A percentile compares a stretch with the other conserved stretches of the same genome.
These are phyloP conservation scores for Oxygymnocypris stewartii DNA, from an alignment of 2,113 vertebrate genomes.

Conservation along the genomic window DNA sequence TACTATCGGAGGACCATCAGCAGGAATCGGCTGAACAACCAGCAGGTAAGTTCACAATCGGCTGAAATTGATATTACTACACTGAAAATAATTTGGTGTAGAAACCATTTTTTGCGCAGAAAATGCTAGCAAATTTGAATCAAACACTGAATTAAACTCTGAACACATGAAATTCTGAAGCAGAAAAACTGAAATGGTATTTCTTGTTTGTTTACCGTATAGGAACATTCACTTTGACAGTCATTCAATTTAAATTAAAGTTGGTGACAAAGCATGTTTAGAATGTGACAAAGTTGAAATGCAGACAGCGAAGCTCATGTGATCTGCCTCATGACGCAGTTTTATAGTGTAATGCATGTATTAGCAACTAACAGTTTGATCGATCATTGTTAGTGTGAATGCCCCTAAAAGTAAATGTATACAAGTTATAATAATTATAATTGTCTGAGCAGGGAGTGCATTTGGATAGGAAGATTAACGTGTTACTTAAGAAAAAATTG, in stretches of 20 bases:
- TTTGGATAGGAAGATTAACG: neutral
- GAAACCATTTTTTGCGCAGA: no score
- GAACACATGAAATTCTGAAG: no score
- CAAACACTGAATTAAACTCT: neutral
- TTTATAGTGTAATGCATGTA: neutral
- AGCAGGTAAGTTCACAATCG: slow-evolving; percentile 75
- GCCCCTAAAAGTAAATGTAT: neutral
- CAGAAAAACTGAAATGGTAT: no score
- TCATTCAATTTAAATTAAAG: slow-evolving; percentile 21
- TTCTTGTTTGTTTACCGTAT: no score
- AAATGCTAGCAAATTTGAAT: neutral
- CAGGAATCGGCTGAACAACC: slow-evolving; percentile 86
- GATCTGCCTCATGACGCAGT: neutral
- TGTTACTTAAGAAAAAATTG: neutral
- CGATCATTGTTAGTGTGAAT: neutral
- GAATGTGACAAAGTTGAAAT: neutral
- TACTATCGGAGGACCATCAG: slow-evolving; percentile 92
- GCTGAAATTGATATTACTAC: neutral
- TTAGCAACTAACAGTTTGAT: neutral
- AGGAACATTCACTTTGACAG: neutral
- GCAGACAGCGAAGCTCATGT: neutral
- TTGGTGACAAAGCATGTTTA: neutral
- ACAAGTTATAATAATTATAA: neutral
- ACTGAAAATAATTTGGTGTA: neutral
- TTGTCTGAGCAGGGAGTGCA: neutral